These are phyloP conservation scores for Plebejus argus DNA, from an alignment of 2,888 invertebrate genomes.

Conservation along the genomic window DNA sequence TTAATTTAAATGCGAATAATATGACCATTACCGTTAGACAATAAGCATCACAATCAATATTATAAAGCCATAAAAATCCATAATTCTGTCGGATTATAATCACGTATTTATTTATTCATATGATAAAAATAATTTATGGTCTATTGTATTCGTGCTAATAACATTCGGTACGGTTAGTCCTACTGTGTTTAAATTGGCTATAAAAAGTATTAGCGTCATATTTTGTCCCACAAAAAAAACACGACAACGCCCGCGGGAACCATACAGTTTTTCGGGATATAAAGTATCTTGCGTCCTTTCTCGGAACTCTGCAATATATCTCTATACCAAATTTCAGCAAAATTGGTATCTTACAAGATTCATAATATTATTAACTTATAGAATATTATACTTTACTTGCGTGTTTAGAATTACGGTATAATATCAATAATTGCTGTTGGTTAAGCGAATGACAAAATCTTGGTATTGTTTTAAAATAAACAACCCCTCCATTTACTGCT, in stretches of 20 bases:
- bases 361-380: no score
- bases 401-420: no score
- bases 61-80: conserved; percentile 23
- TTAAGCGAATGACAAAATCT: no score
- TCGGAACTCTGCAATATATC: no score
- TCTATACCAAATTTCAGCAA: no score
- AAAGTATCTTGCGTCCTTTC: no score
- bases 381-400: no score
- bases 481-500: conserved; percentile 19
- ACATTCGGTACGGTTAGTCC: conserved; percentile 10
- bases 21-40: not conserved
- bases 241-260: no score
- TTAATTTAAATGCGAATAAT: not conserved
- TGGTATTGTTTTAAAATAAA: not conserved
- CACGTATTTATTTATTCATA: conserved; percentile 17
- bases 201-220: not conserved
- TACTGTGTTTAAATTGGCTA: conserved; percentile 9
- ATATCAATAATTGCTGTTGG: no score
- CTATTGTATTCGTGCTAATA: not conserved
- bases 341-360: no score
- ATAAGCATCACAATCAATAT: not conserved
- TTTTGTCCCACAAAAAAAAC: not conserved
- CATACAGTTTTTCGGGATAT: no score
- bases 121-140: conserved; percentile 14
- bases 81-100: not conserved